Evolutionary conservation across 2,888 invertebrate genomes (phyloP).

Genomic region (Cryptocephalus moraei): DNA sequence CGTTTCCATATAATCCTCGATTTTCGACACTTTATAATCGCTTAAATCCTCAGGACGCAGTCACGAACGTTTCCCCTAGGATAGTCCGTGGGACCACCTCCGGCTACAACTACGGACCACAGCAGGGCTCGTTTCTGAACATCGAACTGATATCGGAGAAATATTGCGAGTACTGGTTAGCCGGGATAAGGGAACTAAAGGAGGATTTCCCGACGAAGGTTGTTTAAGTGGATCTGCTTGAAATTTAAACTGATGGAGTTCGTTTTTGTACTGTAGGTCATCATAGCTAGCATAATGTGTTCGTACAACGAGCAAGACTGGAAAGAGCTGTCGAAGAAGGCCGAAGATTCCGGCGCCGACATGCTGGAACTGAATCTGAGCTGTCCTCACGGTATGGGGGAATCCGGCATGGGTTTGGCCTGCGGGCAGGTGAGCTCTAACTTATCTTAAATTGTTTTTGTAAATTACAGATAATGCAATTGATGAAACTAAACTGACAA

Average conservation of each 20-base stretch:
- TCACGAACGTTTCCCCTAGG: constrained; percentile 94
- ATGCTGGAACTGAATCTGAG: constrained; percentile 93
- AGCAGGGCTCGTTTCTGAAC: constrained; percentile 93
- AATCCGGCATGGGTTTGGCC: constrained; percentile 95
- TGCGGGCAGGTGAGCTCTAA: constrained; percentile 73
- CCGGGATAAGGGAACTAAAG: constrained; percentile 79
- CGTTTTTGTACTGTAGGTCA: constrained; percentile 44
- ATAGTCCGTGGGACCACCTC: constrained; percentile 91
- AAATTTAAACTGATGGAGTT: not conserved
- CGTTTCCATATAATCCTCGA: not conserved
- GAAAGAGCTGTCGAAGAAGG: constrained; percentile 66
- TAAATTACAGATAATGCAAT: too few species aligned
- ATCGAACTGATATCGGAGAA: constrained; percentile 98
- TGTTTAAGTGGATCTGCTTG: not conserved
- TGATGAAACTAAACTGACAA: too few species aligned
- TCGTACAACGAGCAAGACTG: constrained; percentile 80
- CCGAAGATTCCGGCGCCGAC: constrained; percentile 80
- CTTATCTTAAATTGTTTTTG: not conserved
- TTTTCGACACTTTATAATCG: not conserved
- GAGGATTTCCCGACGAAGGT: constrained; percentile 85
- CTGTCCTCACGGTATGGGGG: constrained; percentile 99
- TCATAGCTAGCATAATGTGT: constrained; percentile 96
- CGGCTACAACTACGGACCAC: constrained; percentile 85
- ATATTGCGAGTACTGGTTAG: constrained; percentile 86
- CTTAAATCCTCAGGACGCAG: constrained; percentile 82